Base-by-base conservation (phyloP, 2,888 invertebrate genomes). In the Eueremaeus valkanovi region DNA sequence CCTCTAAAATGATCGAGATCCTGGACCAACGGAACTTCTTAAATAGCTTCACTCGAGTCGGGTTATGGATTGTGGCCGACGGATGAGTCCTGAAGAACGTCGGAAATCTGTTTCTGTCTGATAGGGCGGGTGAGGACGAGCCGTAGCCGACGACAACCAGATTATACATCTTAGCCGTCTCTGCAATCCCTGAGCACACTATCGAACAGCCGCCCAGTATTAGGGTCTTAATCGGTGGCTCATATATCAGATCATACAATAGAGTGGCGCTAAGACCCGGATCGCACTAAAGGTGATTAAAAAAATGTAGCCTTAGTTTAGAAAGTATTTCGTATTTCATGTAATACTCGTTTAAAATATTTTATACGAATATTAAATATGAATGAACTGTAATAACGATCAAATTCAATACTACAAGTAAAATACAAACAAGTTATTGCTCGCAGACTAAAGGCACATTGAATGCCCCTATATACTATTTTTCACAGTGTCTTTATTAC, bases 121-220 rank as follows among this genome's bases (percentile, higher is more conserved):
- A 98, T 74, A 99, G 86, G 5, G 99, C 99, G 9, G 99, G 99
- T 72, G 97, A 97, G 81, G 96, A 97, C 40, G 98, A 97, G 68
- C 99, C 99, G 85, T 99, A 99, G 82, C 92, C 89, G 85, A 98
- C 98, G 87, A 99, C 98, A 83, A 99, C 93, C 78, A 99, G 88
- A 86, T 99, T 98, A 98, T 98, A 99, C 93, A 98, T 97, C 86
- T 95, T 96, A 75, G 98, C 98, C 58, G 98, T 96, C 86, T 99
- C 98, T 1, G 98, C 98, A 18, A 99, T 96, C 63, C 98, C 96
- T 29, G 99, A 99, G 82, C 98, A 98, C 33, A 99, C 98, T 11
- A 96, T 96, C 81, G 96, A 96, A 85, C 99, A 99, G 73, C 99
- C 99, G 55, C 95, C 94, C 73, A 99, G 86, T 78, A 97, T 85